Percentiles rank a stretch among this genome's conserved stretches.
phyloP scores from a whole-genome alignment of 2,113 vertebrate genomes.

The Aspiorhynchus laticeps region DNA sequence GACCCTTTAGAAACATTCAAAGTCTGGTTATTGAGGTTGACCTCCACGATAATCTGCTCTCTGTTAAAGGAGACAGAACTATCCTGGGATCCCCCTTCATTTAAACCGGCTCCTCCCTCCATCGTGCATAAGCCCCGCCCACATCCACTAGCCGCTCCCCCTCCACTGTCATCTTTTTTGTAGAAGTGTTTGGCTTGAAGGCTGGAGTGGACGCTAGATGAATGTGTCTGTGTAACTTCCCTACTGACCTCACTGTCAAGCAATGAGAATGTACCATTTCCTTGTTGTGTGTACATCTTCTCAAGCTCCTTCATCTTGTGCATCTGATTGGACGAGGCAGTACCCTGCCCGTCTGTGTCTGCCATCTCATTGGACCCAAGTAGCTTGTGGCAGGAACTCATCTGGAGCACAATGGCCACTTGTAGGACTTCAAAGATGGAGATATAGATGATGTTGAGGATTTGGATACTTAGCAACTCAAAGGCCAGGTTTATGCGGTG shows the following conservation, averaged over 20 bases:
- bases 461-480: constrained; percentile 78
- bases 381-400: constrained; percentile 93
- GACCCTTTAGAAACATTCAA: constrained; percentile 92
- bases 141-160: constrained; percentile 12
- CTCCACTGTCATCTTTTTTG: constrained; percentile 82
- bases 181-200: constrained; percentile 83
- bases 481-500: constrained; percentile 89
- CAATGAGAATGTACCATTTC: constrained; percentile 83
- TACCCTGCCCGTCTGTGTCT: constrained; percentile 66
- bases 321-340: constrained; percentile 68
- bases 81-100: constrained; percentile 67
- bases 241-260: constrained; percentile 79
- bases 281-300: constrained; percentile 85
- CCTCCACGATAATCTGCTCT: constrained; percentile 97
- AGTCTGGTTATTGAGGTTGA: constrained; percentile 98
- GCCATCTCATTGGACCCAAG: constrained; percentile 79
- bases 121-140: constrained; percentile 77
- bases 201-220: background rate
- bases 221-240: background rate
- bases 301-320: constrained; percentile 90
- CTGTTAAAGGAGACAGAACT: constrained; percentile 79
- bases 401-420: constrained; percentile 87
- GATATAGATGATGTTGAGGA: constrained; percentile 81
- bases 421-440: constrained; percentile 90
- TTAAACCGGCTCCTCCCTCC: constrained; percentile 75